Percentiles rank a stretch among this genome's conserved stretches.
phyloP scores from a whole-genome alignment of 2,797 vertebrate genomes.

The Spondyliosoma cantharus region DNA sequence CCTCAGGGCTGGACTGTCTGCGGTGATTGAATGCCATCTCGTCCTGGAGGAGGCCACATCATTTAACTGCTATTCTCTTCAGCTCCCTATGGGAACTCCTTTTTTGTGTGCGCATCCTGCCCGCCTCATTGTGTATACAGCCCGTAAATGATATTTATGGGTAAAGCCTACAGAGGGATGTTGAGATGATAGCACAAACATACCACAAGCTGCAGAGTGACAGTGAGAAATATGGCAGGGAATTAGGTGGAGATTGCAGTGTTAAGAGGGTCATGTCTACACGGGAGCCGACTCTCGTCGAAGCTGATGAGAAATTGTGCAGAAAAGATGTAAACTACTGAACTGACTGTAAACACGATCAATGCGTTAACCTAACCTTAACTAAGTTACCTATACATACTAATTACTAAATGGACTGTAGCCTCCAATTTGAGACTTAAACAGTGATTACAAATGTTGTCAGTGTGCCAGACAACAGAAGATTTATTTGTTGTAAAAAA shows the following conservation, averaged over 20 bases:
- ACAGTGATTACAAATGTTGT: neutral
- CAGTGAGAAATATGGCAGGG: slow-evolving; percentile 67
- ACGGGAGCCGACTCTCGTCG: slow-evolving; percentile 7
- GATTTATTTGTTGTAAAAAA: neutral
- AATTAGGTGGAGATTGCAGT: slow-evolving; percentile 60
- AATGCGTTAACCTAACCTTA: neutral
- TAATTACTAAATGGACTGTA: neutral
- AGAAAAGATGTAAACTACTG: neutral
- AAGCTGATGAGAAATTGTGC: slow-evolving; percentile 25
- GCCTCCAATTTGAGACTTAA: neutral
- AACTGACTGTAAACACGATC: neutral
- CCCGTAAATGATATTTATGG: slow-evolving; percentile 75
- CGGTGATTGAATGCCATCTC: slow-evolving; percentile 79
- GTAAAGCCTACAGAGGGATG: slow-evolving; percentile 53
- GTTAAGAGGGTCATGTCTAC: slow-evolving; percentile 57
- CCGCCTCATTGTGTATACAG: slow-evolving; percentile 63
- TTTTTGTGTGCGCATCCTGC: slow-evolving; percentile 42
- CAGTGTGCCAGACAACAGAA: neutral
- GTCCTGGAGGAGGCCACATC: slow-evolving; percentile 78
- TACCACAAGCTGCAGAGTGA: slow-evolving; percentile 52
- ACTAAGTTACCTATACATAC: neutral
- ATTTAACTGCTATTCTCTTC: slow-evolving; percentile 76
- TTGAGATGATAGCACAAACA: slow-evolving; percentile 60
- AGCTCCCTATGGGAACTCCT: slow-evolving; percentile 58
- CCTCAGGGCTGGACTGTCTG: slow-evolving; percentile 72